Base-by-base conservation (phyloP, 2,797 vertebrate species). In the Gambusia yucatana region DNA sequence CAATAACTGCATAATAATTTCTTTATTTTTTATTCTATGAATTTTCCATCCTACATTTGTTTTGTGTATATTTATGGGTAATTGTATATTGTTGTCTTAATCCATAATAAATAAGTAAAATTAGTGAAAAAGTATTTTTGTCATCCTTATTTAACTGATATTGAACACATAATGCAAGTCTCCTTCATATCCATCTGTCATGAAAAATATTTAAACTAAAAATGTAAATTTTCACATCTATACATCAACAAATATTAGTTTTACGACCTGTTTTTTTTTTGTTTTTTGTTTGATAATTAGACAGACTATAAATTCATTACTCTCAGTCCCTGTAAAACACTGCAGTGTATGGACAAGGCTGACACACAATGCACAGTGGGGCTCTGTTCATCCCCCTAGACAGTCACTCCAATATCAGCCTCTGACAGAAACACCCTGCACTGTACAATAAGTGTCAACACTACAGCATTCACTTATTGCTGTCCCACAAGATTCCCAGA, bases 361-460 rank as follows among this genome's bases (percentile, higher is more conserved):
- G 75, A 47, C 14, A 79, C 65, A 89, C 86, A 83, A 81, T 80
- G 75, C 79, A 91, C 86, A 93, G 78, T 77, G 65, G 36, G 72
- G 61, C 76, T 86, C 72, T 43, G 80, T 72, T 73, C 17, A 41
- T 77, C 44, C 87, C 81, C 70, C 63, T 65, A 8, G 73, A 88
- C 86, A 77, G 84, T 85, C 81, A 63, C 73, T 84, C 43, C 84
- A 80, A 78, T 78, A 81, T 86, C 82, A 72, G 63, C 61, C 36
- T 77, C 52, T 63, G 72, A 70, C 59, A 63, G 70, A 55, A 50
- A 78, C 36, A 20, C 43, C 63, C 55, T 70, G 33, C 44, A 43
- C 76, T 77, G 75, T 73, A 87, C 79, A 78, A 79, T 77, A 78
- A 44, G 76, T 82, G 75, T 84, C 82, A 75, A 74, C 78, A 81